Base-by-base conservation (phyloP, 2,888 invertebrate genomes). In the Endomychus coccineus region DNA sequence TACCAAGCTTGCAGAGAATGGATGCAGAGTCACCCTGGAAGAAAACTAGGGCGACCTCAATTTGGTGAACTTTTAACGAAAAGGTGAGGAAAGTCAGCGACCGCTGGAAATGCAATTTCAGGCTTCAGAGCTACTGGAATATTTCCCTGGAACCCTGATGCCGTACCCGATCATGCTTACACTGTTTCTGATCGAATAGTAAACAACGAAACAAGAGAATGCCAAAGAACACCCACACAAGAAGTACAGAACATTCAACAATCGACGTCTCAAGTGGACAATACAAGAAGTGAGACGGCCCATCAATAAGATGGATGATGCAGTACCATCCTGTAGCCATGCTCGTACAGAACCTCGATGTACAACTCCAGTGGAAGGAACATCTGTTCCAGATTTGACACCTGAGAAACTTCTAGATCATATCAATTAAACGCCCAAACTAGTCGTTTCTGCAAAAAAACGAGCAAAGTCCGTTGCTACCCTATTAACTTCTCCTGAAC, bases 71-170 rank as follows among this genome's bases (percentile, higher is more conserved):
- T 42, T n/a, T 22, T 42, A 24, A 30, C 27, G 10, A 29, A 39
- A 39, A 36, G 35, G 12, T 39, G 39, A 39, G 39, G 36, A 29
- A 44, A 42, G 25, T 31, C 36, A 27, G 43, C 39, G 9, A 42
- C 44, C 11, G 35, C 21, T 27, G 39, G 29, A 30, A 44, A 44
- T 42, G 36, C 40, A 17, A 34, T 36, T 13, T 45, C 37, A n/a
- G 38, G 41, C 16, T 41, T 38, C 29, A 41, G 33, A 28, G 41
- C 37, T 17, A 28, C 38, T 13, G 34, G 41, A 27, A 29, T 41
- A 22, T 37, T 38, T 28, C 34, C 34, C 16, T 29, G 23, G 25
- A 38, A 41, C 22, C 40, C 35, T 30, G 34, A 33, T 28, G 27
- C 17, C 30, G 29, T 33, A 33, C 39, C 42, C 11, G 39, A 44